Evolutionary conservation across 1,140 invertebrate species (phyloP).

Genomic region (Bombus superbus): DNA sequence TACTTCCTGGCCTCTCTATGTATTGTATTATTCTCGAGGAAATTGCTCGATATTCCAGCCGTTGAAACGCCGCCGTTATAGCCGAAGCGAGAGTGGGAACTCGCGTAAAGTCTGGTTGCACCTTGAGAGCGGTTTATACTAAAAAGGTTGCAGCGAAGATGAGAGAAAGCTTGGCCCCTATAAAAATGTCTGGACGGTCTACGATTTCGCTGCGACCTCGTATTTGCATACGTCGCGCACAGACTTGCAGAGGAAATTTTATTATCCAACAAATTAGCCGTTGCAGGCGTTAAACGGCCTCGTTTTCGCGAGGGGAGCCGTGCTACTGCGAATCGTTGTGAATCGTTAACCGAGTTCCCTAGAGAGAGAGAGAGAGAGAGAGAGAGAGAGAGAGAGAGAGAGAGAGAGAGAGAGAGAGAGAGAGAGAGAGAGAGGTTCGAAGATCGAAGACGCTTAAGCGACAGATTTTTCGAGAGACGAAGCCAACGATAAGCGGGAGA

Average conservation of each 20-base stretch:
- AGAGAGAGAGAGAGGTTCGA: background rate
- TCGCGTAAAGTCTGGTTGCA: conserved; percentile 45
- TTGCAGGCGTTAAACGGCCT: background rate
- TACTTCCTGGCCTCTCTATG: background rate
- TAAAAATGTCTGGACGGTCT: conserved; percentile 36
- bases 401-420: no score
- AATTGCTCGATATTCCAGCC: conserved; percentile 62
- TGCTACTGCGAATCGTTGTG: background rate
- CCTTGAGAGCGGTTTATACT: conserved; percentile 31
- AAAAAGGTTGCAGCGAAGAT: no score
- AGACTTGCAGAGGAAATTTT: conserved; percentile 2
- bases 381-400: background rate
- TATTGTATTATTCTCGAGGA: conserved; percentile 57
- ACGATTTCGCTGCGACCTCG: background rate
- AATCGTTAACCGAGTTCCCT: background rate
- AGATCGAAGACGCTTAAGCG: background rate
- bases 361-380: no score
- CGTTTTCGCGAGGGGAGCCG: background rate
- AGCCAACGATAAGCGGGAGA: background rate
- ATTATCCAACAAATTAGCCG: conserved; percentile 22
- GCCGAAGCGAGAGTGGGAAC: conserved; percentile 31
- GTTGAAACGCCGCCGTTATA: conserved; percentile 38
- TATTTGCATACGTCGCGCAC: conserved; percentile 35
- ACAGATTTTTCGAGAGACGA: background rate
- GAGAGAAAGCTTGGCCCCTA: conserved; percentile 1